Evolutionary conservation across 2,113 vertebrate species (phyloP), one percentile per base, ranked within the genome.

Genomic region (Geococcyx californianus): DNA sequence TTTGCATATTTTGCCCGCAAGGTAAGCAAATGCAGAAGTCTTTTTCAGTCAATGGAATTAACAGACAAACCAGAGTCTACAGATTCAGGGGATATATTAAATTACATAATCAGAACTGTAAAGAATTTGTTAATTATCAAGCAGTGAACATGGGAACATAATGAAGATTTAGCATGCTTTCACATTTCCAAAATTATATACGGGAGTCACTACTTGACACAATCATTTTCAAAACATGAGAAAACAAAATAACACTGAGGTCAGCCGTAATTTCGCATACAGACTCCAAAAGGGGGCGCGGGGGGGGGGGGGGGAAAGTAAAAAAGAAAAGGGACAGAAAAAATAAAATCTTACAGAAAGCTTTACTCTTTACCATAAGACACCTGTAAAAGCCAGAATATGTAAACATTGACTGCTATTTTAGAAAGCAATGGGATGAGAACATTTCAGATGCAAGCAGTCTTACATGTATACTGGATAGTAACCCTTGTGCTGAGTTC

Each of bases 391-490:
- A 97, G 97, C 96, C 95, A 96, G 95, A 97, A 84, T 91, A 95
- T 94, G 74, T 96, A 97, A 98, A 98, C 97, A 96, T 90, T 90
- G 95, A 97, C 96, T 97, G 95, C 95, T 87, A 87, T 80, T 96
- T 72, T 78, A 82, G 95, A 91, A 98, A 98, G 98, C 98, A 96
- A 98, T 98, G 98, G 93, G 97, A 98, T 98, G 97, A 97, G 97
- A 85, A 97, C 93, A 95, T 93, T 89, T 96, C 96, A 96, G 97
- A 97, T 96, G 97, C 97, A 98, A 97, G 97, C 97, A 97, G 98
- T 97, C 98, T 99, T 99, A 99, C 98, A 98, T 98, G 98, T 97
- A 98, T 98, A 98, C 98, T 96, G 98, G 98, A 98, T 67, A 98
- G 98, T 96, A 98, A 99, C 98, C 98, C 98, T 95, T 96, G 98